phyloP scores from a whole-genome alignment of 2,113 vertebrate species.

The Urocynchramus pylzowi region DNA sequence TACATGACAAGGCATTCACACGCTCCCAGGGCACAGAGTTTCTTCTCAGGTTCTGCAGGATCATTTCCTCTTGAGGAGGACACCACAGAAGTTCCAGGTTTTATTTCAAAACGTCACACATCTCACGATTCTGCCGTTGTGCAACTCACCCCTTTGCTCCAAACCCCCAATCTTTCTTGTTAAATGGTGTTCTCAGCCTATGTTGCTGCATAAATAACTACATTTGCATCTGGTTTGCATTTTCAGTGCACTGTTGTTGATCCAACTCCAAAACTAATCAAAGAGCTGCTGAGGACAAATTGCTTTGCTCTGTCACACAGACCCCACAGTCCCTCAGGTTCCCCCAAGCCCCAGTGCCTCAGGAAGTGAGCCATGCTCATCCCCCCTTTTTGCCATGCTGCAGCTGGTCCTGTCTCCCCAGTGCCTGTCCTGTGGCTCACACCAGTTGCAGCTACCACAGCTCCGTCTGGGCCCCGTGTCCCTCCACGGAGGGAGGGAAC shows the following conservation, averaged over 20 bases:
- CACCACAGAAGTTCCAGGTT: neutral
- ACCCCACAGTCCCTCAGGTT: fast-evolving
- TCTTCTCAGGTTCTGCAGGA: neutral
- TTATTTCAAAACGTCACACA: neutral
- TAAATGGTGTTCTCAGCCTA: neutral
- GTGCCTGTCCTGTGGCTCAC: neutral
- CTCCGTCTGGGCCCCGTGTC: fast-evolving
- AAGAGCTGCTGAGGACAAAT: neutral
- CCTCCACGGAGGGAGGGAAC: neutral
- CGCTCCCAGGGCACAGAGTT: fast-evolving
- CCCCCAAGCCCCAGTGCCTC: neutral
- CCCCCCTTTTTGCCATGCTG: too few species aligned
- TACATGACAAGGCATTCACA: neutral
- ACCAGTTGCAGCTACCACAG: neutral
- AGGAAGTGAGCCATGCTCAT: fast-evolving
- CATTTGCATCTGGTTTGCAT: neutral
- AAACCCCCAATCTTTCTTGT: neutral
- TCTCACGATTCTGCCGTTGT: neutral
- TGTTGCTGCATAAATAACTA: neutral
- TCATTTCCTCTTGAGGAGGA: neutral
- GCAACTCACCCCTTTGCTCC: neutral
- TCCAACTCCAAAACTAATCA: neutral
- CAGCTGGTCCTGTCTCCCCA: neutral
- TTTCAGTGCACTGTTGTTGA: neutral
- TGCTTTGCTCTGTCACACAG: fast-evolving